A percentile compares a stretch with the other conserved stretches of the same genome.
Evolutionary conservation across 2,888 invertebrate genomes (phyloP).

Genomic region (Alitta virens): DNA sequence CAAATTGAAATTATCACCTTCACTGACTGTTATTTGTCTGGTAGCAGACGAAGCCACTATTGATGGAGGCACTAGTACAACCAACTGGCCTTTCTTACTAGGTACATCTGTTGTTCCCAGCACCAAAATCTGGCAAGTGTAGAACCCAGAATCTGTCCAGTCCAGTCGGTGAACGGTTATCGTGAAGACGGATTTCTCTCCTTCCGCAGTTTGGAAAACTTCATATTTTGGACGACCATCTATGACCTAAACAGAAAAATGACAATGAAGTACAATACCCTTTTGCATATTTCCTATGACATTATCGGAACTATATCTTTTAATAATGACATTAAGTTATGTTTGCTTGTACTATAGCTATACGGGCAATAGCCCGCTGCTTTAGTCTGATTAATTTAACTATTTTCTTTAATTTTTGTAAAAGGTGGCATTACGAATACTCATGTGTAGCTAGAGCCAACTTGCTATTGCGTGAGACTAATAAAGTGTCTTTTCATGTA

Average conservation of each 20-base stretch:
- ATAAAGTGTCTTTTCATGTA: neutral
- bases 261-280: too few species aligned
- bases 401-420: too few species aligned
- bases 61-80: constrained; percentile 44
- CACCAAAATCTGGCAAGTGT: constrained; percentile 26
- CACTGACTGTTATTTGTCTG: constrained; percentile 38
- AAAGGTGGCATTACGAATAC: too few species aligned
- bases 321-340: too few species aligned
- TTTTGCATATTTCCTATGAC: too few species aligned
- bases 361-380: too few species aligned
- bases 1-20: constrained; percentile 35
- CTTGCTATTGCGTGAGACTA: neutral
- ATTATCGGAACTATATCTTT: too few species aligned
- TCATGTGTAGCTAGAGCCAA: too few species aligned
- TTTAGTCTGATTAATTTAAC: too few species aligned
- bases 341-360: too few species aligned
- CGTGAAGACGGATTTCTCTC: constrained; percentile 20
- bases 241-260: constrained; percentile 20
- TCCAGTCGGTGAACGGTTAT: constrained; percentile 27
- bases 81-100: constrained; percentile 27
- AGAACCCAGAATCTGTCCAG: constrained; percentile 23
- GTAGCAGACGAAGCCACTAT: constrained; percentile 35
- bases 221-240: neutral
- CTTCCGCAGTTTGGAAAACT: neutral
- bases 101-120: constrained; percentile 17